A percentile compares a stretch with the other conserved stretches of the same genome.
Evolutionary conservation across 2,797 vertebrate genomes (phyloP).

Genomic region (Paratrypauchen microcephalus): DNA sequence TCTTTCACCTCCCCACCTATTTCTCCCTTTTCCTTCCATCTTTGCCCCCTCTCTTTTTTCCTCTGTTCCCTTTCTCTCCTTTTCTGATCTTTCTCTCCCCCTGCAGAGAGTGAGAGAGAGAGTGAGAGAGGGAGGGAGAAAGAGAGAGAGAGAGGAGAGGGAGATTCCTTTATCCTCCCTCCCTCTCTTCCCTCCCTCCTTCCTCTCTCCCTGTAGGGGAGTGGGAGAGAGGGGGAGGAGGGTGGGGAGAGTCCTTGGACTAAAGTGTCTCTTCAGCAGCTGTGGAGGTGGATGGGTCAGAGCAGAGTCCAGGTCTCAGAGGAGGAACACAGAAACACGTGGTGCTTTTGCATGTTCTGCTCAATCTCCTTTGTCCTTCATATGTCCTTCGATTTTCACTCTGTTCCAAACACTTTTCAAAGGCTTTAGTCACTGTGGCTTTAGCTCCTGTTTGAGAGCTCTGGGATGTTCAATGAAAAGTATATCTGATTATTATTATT

Average conservation of each 20-base stretch:
- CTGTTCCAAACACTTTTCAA: too few relatives aligned
- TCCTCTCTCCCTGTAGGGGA: too few relatives aligned
- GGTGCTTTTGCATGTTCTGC: neutral
- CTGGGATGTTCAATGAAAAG: too few relatives aligned
- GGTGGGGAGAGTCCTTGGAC: neutral
- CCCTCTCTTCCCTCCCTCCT: too few relatives aligned
- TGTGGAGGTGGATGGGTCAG: neutral
- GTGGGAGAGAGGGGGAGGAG: too few relatives aligned
- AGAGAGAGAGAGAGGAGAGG: too few relatives aligned
- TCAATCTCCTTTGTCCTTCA: neutral
- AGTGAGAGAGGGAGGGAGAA: too few relatives aligned
- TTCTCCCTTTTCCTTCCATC: neutral
- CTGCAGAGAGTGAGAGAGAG: too few relatives aligned
- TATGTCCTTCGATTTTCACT: neutral
- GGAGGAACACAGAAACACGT: neutral
- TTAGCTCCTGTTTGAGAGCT: too few relatives aligned
- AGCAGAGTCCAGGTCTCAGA: neutral
- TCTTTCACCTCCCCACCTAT: neutral
- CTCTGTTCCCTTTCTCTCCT: neutral
- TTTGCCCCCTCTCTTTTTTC: neutral
- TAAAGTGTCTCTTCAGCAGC: neutral
- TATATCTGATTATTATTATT: too few relatives aligned
- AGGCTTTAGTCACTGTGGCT: too few relatives aligned
- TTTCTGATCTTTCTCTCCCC: neutral
- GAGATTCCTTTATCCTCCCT: too few relatives aligned